These are phyloP conservation scores for Ammodytes dubius DNA, from an alignment of 2,113 vertebrate species.

Conservation along the genomic window DNA sequence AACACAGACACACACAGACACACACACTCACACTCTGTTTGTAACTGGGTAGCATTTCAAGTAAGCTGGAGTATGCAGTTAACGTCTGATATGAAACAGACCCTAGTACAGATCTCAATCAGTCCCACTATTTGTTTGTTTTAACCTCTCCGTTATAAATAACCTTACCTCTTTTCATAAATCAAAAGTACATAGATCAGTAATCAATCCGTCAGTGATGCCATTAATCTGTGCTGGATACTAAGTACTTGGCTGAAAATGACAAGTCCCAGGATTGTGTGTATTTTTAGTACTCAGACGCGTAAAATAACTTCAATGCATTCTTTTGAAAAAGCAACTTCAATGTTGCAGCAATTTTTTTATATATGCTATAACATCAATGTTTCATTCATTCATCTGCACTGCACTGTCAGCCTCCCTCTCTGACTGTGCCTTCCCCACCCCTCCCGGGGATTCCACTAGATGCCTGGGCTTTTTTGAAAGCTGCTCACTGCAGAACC, in stretches of 20 bases:
- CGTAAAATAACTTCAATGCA: background rate
- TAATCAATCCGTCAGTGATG: conserved; percentile 56
- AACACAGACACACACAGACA: conserved; percentile 12
- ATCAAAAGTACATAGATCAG: conserved; percentile 40
- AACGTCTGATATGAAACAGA: conserved; percentile 46
- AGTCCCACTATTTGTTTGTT: conserved; percentile 39
- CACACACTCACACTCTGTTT: conserved; percentile 18
- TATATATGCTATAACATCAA: too few species aligned
- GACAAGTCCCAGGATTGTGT: background rate
- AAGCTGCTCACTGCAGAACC: too few species aligned
- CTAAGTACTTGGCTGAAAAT: background rate
- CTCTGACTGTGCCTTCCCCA: too few species aligned
- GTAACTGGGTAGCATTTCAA: conserved; percentile 26
- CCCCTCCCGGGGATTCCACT: too few species aligned
- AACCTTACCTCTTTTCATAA: conserved; percentile 17
- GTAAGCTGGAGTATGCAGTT: conserved; percentile 3
- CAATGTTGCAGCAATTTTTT: too few species aligned
- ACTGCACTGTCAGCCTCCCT: too few species aligned
- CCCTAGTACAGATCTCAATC: conserved; percentile 17
- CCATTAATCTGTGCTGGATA: conserved; percentile 8
- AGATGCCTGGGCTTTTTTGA: too few species aligned
- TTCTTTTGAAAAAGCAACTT: too few species aligned
- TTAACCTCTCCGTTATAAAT: conserved; percentile 52
- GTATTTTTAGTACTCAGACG: background rate
- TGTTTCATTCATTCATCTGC: too few species aligned